These are phyloP conservation scores for Myrmophylax atrothorax DNA, from an alignment of 2,113 vertebrate genomes.

Conservation along the genomic window DNA sequence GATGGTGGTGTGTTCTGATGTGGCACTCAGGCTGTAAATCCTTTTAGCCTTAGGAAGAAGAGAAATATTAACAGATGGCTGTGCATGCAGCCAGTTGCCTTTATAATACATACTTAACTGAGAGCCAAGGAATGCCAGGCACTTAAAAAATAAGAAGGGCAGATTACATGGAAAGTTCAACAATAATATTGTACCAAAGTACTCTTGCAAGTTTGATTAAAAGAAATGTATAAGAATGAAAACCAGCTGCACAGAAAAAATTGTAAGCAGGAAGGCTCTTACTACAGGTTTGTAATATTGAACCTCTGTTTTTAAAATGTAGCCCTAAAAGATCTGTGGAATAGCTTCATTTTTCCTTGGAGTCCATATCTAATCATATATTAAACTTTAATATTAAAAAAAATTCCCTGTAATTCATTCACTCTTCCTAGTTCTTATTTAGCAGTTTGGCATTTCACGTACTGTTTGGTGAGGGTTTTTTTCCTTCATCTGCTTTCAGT, in stretches of 20 bases:
- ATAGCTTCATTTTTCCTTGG: not conserved
- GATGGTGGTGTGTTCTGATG: not conserved
- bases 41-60: not conserved
- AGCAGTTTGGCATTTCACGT: not conserved
- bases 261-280: not conserved
- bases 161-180: not conserved
- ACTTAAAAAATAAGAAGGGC: not conserved
- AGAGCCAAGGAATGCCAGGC: slow-evolving; percentile 28
- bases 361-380: not conserved
- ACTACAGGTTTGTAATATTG: not conserved
- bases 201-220: not conserved
- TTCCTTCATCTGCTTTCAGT: not conserved
- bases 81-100: not conserved
- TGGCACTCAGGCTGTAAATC: not conserved
- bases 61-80: slow-evolving; percentile 15
- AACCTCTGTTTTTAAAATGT: not conserved
- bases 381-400: not conserved
- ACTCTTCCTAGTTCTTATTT: not conserved
- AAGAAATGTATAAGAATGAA: not conserved
- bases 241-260: not conserved
- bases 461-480: not conserved
- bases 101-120: not conserved
- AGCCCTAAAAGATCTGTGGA: not conserved
- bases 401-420: not conserved
- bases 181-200: not conserved